Evolutionary conservation across 2,888 invertebrate genomes (phyloP).

Genomic region (Carterocephalus palaemon): DNA sequence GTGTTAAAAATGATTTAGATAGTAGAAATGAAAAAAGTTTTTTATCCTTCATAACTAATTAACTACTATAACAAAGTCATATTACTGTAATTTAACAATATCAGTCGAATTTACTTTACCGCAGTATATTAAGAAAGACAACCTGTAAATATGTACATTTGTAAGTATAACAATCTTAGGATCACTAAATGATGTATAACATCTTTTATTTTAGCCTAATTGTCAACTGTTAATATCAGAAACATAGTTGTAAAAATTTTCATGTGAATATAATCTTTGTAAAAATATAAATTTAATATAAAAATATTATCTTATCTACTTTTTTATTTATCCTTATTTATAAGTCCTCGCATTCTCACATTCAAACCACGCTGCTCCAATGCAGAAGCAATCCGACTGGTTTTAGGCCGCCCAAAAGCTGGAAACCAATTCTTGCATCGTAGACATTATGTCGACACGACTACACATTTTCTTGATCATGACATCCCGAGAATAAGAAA

Average conservation of each 20-base stretch:
- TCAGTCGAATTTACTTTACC: slow-evolving; percentile 49
- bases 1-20: too few species aligned
- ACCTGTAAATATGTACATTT: slow-evolving; percentile 49
- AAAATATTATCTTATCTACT: slow-evolving; percentile 37
- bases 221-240: slow-evolving; percentile 71
- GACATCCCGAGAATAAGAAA: too few species aligned
- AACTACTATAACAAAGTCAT: slow-evolving; percentile 20
- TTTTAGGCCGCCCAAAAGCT: too few species aligned
- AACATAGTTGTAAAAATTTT: slow-evolving; percentile 62
- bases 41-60: slow-evolving; percentile 21
- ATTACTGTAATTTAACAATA: slow-evolving; percentile 26
- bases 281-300: slow-evolving; percentile 70
- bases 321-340: slow-evolving; percentile 2
- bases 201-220: slow-evolving; percentile 68
- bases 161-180: slow-evolving; percentile 40
- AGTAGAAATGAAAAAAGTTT: slow-evolving; percentile 24
- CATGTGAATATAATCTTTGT: slow-evolving; percentile 74
- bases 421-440: too few species aligned
- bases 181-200: slow-evolving; percentile 52
- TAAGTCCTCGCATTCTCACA: too few species aligned
- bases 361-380: too few species aligned
- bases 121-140: slow-evolving; percentile 34
- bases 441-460: too few species aligned
- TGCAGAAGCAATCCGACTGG: too few species aligned
- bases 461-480: too few species aligned